phyloP scores from a whole-genome alignment of 2,888 invertebrate genomes.

The Leptopilina syphax region DNA sequence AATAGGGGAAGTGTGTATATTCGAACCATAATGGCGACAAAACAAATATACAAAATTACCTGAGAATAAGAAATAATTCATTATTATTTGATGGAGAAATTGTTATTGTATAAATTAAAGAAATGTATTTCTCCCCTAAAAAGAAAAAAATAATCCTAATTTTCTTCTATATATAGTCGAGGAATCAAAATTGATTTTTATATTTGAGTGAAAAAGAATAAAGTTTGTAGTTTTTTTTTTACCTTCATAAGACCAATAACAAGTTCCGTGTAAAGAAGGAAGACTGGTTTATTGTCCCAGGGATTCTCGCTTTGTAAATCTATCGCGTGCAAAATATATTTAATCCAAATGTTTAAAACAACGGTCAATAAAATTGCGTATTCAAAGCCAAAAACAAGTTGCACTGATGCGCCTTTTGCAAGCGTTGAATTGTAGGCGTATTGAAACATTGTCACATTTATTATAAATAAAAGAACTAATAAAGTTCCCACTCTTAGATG shows the following conservation, averaged over 20 bases:
- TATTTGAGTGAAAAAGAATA: slow-evolving; percentile 2
- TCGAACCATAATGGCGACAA: slow-evolving; percentile 97
- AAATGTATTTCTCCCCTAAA: no score
- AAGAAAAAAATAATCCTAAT: no score
- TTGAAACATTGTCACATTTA: slow-evolving; percentile 93
- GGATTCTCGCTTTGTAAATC: slow-evolving; percentile 95
- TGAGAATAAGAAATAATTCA: slow-evolving; percentile 63
- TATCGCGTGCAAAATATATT: slow-evolving; percentile 91
- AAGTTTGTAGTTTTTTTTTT: slow-evolving; percentile 20
- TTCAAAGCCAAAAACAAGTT: slow-evolving; percentile 99
- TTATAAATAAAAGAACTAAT: slow-evolving; percentile 86
- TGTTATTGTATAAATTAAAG: no score
- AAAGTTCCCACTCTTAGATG: slow-evolving; percentile 94
- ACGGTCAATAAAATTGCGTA: slow-evolving; percentile 97
- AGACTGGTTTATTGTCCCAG: slow-evolving; percentile 99
- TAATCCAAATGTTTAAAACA: slow-evolving; percentile 94
- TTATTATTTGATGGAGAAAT: not conserved
- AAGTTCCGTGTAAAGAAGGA: slow-evolving; percentile 96
- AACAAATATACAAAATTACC: slow-evolving; percentile 91
- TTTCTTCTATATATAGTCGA: no score
- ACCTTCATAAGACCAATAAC: slow-evolving; percentile 92
- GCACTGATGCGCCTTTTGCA: slow-evolving; percentile 96
- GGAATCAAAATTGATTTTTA: not conserved
- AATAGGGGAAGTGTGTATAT: slow-evolving; percentile 98
- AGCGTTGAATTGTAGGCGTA: slow-evolving; percentile 96